A percentile compares a stretch with the other conserved stretches of the same genome.
Evolutionary conservation across 2,797 vertebrate genomes (phyloP).

Genomic region (Eleutherodactylus coqui): DNA sequence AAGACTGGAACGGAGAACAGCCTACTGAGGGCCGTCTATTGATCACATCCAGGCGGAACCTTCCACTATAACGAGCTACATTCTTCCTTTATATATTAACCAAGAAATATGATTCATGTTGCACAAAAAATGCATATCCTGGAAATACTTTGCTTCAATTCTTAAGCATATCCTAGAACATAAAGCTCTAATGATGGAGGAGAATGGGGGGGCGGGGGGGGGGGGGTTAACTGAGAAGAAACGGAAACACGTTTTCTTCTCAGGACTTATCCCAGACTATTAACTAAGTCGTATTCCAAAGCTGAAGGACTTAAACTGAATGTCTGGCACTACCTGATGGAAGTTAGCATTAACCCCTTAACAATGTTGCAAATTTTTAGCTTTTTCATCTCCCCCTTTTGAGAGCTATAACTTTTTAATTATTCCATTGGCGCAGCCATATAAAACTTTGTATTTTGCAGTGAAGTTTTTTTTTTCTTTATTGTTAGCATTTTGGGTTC

Average conservation of each 20-base stretch:
- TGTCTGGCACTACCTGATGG: constrained; percentile 78
- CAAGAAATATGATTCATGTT: constrained; percentile 74
- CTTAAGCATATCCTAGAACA: constrained; percentile 75
- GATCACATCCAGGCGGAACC: constrained; percentile 34
- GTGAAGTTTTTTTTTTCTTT: too few species aligned
- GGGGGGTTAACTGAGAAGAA: constrained; percentile 69
- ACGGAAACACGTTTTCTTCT: constrained; percentile 75
- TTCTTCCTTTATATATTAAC: constrained; percentile 64
- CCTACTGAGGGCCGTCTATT: constrained; percentile 36
- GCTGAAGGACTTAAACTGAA: constrained; percentile 79
- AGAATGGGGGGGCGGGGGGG: too few species aligned
- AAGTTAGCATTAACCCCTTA: constrained; percentile 74
- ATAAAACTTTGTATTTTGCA: too few species aligned
- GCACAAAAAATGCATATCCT: constrained; percentile 71
- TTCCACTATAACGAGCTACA: constrained; percentile 37
- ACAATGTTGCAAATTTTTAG: background rate
- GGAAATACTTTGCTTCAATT: constrained; percentile 75
- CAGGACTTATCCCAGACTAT: constrained; percentile 77
- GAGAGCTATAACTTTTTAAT: background rate
- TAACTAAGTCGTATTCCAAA: constrained; percentile 80
- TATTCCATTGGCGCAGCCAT: too few species aligned
- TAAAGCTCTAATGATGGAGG: constrained; percentile 73
- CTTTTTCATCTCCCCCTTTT: background rate
- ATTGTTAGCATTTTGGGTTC: too few species aligned
- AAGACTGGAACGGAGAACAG: constrained; percentile 16